phyloP scores from a whole-genome alignment of 1,140 invertebrate species.

The Drosophila yakuba region DNA sequence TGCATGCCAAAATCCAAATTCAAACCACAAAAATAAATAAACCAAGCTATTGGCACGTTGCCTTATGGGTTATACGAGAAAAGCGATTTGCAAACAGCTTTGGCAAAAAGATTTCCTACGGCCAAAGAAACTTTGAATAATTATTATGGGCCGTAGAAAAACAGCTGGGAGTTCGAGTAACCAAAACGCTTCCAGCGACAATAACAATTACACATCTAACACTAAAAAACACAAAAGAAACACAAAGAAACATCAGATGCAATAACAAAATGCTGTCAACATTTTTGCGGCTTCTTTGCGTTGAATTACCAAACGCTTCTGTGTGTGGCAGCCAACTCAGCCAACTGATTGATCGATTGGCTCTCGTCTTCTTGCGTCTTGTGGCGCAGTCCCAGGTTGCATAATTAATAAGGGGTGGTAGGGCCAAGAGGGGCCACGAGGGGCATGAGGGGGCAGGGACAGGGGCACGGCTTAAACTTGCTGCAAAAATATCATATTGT shows the following conservation, averaged over 20 bases:
- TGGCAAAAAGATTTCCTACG: background rate
- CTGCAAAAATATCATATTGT: slow-evolving; percentile 61
- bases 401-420: slow-evolving; percentile 69
- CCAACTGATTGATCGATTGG: slow-evolving; percentile 73
- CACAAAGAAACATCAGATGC: slow-evolving; percentile 4
- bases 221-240: background rate
- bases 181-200: slow-evolving; percentile 36
- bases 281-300: slow-evolving; percentile 73
- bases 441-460: background rate
- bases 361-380: slow-evolving; percentile 44
- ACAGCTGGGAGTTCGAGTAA: slow-evolving; percentile 58
- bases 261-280: slow-evolving; percentile 52
- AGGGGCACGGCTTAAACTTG: slow-evolving; percentile 50
- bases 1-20: slow-evolving; percentile 58
- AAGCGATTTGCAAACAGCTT: slow-evolving; percentile 37
- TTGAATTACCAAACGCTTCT: slow-evolving; percentile 66
- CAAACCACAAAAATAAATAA: slow-evolving; percentile 56
- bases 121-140: slow-evolving; percentile 15
- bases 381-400: slow-evolving; percentile 54
- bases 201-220: slow-evolving; percentile 24
- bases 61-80: slow-evolving; percentile 35
- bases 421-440: background rate
- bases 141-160: slow-evolving; percentile 16
- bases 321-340: slow-evolving; percentile 42
- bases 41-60: slow-evolving; percentile 45